phyloP scores from a whole-genome alignment of 2,113 vertebrate species.

The Aphyosemion australe region DNA sequence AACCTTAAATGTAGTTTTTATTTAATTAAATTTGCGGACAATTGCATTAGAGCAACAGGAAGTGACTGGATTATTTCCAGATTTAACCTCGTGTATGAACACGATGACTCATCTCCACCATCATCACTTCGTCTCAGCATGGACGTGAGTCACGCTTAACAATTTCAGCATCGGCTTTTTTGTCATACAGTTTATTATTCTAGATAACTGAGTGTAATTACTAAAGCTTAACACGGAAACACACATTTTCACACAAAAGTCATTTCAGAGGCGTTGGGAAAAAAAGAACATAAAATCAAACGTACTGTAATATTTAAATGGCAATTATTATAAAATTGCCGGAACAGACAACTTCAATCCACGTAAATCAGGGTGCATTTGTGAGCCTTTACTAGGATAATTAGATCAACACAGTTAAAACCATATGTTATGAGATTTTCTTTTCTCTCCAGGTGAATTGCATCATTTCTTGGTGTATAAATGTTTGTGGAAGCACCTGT shows the following conservation, averaged over 20 bases:
- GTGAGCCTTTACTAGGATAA: too few relatives aligned
- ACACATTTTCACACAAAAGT: background rate
- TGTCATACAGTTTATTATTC: constrained; percentile 8
- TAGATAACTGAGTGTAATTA: constrained; percentile 1
- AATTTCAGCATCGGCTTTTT: constrained; percentile 9
- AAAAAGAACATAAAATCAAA: too few relatives aligned
- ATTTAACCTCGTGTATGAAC: constrained; percentile 23
- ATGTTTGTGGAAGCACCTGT: too few relatives aligned
- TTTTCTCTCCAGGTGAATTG: too few relatives aligned
- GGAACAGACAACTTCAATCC: too few relatives aligned
- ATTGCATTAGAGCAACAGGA: background rate
- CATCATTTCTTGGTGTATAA: too few relatives aligned
- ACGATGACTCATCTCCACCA: constrained; percentile 50
- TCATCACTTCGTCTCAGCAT: constrained; percentile 26
- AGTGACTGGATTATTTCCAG: constrained; percentile 31
- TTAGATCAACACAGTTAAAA: too few relatives aligned
- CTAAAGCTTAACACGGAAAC: background rate
- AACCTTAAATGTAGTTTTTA: too few relatives aligned
- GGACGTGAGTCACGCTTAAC: constrained; percentile 38
- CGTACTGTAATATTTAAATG: too few relatives aligned
- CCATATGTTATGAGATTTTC: too few relatives aligned
- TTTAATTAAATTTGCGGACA: background rate
- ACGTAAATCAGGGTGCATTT: too few relatives aligned
- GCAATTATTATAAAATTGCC: too few relatives aligned
- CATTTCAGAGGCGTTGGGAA: background rate